Percentiles rank a stretch among this genome's conserved stretches.
Conservation (phyloP, 2,113 vertebrate species). For the Opisthocomus hoazin region DNA sequence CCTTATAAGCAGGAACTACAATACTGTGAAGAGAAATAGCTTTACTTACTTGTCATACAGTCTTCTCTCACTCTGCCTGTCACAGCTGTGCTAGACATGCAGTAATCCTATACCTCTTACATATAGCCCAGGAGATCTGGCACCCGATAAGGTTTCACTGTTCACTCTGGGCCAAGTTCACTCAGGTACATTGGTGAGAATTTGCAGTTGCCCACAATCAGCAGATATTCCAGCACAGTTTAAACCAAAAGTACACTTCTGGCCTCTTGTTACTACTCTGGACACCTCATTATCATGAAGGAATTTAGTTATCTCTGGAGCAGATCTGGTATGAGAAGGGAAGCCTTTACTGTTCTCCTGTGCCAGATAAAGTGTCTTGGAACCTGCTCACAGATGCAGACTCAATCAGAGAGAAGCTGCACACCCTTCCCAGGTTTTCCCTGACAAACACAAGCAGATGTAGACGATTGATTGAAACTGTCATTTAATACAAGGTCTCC, state of each 20-base stretch:
- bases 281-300: conserved; percentile 53
- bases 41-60: background rate
- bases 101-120: background rate
- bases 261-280: conserved; percentile 37
- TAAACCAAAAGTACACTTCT: background rate
- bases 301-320: conserved; percentile 47
- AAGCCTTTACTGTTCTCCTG: conserved; percentile 44
- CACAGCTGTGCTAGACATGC: conserved; percentile 5
- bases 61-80: background rate
- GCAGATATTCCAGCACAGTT: background rate
- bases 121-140: background rate
- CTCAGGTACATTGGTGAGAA: background rate
- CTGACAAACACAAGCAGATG: conserved; percentile 17
- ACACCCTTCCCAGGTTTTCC: background rate
- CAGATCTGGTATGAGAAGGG: background rate
- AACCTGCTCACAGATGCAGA: background rate
- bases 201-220: background rate
- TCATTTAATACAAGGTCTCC: background rate
- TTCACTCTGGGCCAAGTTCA: background rate
- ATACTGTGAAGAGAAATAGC: background rate
- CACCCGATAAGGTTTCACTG: conserved; percentile 38
- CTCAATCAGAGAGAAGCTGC: background rate
- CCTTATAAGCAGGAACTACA: background rate
- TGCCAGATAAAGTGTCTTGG: conserved; percentile 34
- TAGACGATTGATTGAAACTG: background rate